A percentile compares a stretch with the other conserved stretches of the same genome.
Conservation (phyloP, 1,140 invertebrate species). For the Leptopilina boulardi region DNA sequence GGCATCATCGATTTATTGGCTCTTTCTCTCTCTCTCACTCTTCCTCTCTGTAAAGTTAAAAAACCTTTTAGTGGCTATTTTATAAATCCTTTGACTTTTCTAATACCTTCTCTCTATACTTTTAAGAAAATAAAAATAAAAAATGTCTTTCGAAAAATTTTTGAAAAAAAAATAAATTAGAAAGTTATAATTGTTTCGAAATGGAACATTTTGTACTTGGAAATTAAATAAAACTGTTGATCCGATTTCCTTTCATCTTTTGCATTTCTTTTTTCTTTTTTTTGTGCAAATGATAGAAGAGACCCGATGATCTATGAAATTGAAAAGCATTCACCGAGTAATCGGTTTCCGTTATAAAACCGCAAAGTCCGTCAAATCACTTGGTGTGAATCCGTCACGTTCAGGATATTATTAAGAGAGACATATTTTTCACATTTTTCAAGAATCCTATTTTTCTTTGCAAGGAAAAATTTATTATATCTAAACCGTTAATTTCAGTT, state of each 20-base stretch:
- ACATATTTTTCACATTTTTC: background rate
- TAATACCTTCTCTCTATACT: no score
- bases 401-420: slow-evolving; percentile 24
- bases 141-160: no score
- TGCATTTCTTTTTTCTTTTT: no score
- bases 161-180: no score
- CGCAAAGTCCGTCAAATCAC: slow-evolving; percentile 29
- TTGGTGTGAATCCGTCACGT: slow-evolving; percentile 29
- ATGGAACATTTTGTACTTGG: background rate
- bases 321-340: slow-evolving; percentile 38
- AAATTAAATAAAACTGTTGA: background rate
- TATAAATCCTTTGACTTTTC: background rate
- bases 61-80: background rate
- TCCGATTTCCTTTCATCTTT: slow-evolving; percentile 24
- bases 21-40: no score
- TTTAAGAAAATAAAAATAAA: no score
- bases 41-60: no score
- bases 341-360: slow-evolving; percentile 33
- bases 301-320: slow-evolving; percentile 41
- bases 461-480: background rate
- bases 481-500: background rate
- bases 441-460: background rate
- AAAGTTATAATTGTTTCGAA: background rate
- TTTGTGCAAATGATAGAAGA: slow-evolving; percentile 36
- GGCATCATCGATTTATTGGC: slow-evolving; percentile 21